Evolutionary conservation across 1,140 invertebrate genomes (phyloP).

Genomic region (Lasioglossum albipes): DNA sequence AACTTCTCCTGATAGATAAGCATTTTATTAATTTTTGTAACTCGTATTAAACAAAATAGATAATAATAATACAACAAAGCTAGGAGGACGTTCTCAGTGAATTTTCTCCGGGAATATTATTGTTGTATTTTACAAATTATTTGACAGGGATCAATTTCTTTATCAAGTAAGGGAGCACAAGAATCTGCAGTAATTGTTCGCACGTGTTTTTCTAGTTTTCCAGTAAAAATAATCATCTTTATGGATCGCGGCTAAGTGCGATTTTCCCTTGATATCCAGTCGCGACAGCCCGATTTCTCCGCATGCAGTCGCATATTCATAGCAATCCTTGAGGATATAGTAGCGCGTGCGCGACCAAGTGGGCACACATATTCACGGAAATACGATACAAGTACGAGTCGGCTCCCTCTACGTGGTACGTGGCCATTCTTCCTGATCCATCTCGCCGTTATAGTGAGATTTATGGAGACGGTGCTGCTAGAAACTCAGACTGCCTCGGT

Average conservation of each 20-base stretch:
- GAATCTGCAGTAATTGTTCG: too few relatives aligned
- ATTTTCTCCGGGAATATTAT: too few relatives aligned
- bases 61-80: too few relatives aligned
- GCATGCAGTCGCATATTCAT: conserved; percentile 39
- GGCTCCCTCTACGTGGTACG: conserved; percentile 62
- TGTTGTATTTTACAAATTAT: too few relatives aligned
- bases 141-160: too few relatives aligned
- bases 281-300: conserved; percentile 18
- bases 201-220: too few relatives aligned
- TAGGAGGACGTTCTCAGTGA: too few relatives aligned
- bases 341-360: conserved; percentile 24
- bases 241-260: background rate
- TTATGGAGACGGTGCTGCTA: conserved; percentile 76
- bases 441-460: conserved; percentile 79
- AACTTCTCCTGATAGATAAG: too few relatives aligned
- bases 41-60: too few relatives aligned
- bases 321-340: conserved; percentile 27
- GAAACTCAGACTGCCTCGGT: conserved; percentile 59
- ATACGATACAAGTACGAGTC: conserved; percentile 43
- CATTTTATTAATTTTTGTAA: too few relatives aligned
- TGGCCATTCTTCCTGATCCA: conserved; percentile 77
- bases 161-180: too few relatives aligned
- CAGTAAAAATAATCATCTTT: too few relatives aligned
- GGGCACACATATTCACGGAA: conserved; percentile 20
- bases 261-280: conserved; percentile 17